Evolutionary conservation across 2,113 vertebrate species (phyloP).

Genomic region (Zapus hudsonius): DNA sequence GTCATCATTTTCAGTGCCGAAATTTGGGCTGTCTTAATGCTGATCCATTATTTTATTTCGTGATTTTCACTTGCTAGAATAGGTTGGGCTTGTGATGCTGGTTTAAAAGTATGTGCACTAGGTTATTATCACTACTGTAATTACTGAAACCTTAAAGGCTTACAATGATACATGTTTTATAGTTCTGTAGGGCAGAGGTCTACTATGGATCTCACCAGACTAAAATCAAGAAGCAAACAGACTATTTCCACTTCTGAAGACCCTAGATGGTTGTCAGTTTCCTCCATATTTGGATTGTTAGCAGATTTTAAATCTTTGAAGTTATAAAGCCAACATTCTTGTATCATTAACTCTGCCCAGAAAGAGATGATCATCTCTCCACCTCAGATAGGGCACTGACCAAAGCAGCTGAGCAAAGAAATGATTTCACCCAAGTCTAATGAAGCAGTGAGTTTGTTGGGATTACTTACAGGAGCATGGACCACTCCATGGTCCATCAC

Average conservation of each 20-base stretch:
- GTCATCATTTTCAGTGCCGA: neutral
- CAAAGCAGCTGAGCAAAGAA: too few relatives aligned
- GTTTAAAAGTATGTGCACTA: neutral
- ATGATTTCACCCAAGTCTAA: too few relatives aligned
- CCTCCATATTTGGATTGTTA: neutral
- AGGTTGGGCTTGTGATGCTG: neutral
- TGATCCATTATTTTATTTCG: neutral
- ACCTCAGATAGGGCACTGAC: too few relatives aligned
- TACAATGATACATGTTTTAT: neutral
- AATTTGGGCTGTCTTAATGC: neutral
- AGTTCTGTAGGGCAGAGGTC: neutral
- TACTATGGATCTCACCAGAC: neutral
- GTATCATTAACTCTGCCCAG: too few relatives aligned
- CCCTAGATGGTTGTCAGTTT: neutral
- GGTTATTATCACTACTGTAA: neutral
- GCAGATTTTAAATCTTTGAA: neutral
- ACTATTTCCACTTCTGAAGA: neutral
- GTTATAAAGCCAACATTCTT: neutral
- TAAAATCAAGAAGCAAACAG: neutral
- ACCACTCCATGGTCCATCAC: too few relatives aligned
- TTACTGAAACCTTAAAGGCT: neutral
- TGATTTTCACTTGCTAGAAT: conserved; percentile 22
- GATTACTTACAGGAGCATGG: too few relatives aligned
- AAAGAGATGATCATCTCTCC: too few relatives aligned
- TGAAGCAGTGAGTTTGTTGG: too few relatives aligned